Base-by-base conservation (phyloP, 2,888 invertebrate species). In the Podotricha telesiphe region DNA sequence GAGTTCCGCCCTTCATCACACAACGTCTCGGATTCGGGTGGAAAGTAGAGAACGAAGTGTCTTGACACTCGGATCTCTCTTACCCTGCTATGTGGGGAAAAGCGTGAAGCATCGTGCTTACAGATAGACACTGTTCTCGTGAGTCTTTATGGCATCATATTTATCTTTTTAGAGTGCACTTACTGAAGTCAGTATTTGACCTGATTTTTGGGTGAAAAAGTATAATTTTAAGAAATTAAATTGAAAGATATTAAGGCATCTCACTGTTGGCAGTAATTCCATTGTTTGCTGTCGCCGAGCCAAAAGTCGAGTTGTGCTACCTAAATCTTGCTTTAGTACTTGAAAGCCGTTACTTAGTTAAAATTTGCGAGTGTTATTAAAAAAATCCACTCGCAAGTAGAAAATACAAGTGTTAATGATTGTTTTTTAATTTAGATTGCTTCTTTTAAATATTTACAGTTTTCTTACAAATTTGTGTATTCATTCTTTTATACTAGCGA, bases 271-370 rank as follows among this genome's bases (percentile, higher is more conserved):
- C 67, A 62, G 67, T 59, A 67, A 64, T 69, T 68, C 70, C 71
- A 70, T 70, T 74, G 73, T 74, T 75, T 73, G 74, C 78, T 78
- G 75, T 74, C 74, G 68, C 62, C 67, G 73, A 62, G 76, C 78
- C 77, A 78, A 78, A 74, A 74, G 65, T 73, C 65, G 61, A 67
- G 66, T 69, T 72, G 53, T 65, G 71, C 68, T 66, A 70, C 72
- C 65, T 70, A 72, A 71, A 69, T 75, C 69, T 64, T 74, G 34
- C 73, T 74, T 58, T 65, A 67, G 64, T 55, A 59, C 63, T 63
- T 63, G 58, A 65, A 40, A 63, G 59, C 61, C 59, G 64, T 67
- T 50, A 67, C 62, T 53, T 67, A 65, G 59, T 56, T 62, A 70
- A 72, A 69, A 62, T 67, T 70, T 50, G 47, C 47, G 64, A 61